A percentile compares a stretch with the other conserved stretches of the same genome.
These are phyloP conservation scores for Phainopepla nitens DNA, from an alignment of 2,113 vertebrate genomes.

Conservation along the genomic window DNA sequence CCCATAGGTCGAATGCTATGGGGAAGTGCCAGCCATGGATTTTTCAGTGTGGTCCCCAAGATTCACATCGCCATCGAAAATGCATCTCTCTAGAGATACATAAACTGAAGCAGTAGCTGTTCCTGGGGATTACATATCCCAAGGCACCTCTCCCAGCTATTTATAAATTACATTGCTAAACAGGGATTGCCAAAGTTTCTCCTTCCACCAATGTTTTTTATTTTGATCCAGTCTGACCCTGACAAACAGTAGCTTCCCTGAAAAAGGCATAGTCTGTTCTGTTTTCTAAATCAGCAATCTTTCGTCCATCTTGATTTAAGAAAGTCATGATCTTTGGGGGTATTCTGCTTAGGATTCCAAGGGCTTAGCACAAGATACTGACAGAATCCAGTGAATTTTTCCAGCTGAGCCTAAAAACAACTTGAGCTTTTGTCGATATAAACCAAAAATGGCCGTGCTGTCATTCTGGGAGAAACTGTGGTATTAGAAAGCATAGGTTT, in stretches of 20 bases:
- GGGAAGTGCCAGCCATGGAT: not conserved
- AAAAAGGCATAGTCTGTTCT: not conserved
- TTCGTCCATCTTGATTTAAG: not conserved
- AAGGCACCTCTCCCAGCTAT: not conserved
- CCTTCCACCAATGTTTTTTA: not conserved
- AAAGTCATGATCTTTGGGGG: not conserved
- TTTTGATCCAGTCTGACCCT: not conserved
- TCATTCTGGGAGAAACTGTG: not conserved
- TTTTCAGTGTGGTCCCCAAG: not conserved
- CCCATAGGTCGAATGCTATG: not conserved
- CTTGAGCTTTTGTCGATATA: not conserved
- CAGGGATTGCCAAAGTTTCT: not conserved
- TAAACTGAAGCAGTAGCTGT: not conserved
- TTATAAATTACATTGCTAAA: not conserved
- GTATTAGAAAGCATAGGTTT: constrained; percentile 3
- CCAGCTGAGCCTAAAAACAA: not conserved
- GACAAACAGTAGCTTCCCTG: not conserved
- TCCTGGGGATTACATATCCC: not conserved
- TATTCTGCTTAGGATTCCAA: not conserved
- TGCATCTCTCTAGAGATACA: not conserved
- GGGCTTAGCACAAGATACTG: not conserved
- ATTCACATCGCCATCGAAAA: not conserved
- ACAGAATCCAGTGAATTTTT: not conserved
- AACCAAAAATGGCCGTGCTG: not conserved
- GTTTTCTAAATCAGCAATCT: not conserved